These are phyloP conservation scores for Smittia aterrima DNA, from an alignment of 2,888 invertebrate genomes.

Conservation along the genomic window DNA sequence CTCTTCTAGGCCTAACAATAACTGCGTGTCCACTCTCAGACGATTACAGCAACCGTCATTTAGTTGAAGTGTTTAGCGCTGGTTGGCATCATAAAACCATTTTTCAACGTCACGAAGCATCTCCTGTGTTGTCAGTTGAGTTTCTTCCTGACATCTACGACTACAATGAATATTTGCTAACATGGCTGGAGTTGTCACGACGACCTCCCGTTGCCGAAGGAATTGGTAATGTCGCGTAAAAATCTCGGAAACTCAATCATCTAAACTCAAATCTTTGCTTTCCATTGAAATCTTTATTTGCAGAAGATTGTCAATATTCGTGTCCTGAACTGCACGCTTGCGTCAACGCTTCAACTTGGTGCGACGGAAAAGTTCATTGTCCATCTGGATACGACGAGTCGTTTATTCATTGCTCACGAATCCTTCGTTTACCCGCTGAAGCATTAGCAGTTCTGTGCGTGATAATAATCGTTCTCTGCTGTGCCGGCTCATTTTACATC, in stretches of 20 bases:
- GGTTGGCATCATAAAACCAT: conserved; percentile 70
- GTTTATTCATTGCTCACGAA: conserved; percentile 73
- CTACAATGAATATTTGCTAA: conserved; percentile 60
- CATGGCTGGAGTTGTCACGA: conserved; percentile 78
- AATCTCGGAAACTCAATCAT: background rate
- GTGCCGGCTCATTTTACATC: conserved; percentile 55
- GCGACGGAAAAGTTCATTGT: conserved; percentile 74
- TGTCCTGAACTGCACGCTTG: conserved; percentile 80
- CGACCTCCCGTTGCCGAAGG: conserved; percentile 50
- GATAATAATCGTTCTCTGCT: conserved; percentile 53
- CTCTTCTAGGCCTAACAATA: conserved; percentile 56
- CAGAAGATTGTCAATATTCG: conserved; percentile 71
- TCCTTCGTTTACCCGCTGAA: conserved; percentile 73
- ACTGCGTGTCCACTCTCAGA: conserved; percentile 59
- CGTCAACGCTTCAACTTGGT: conserved; percentile 76
- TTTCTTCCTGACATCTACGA: conserved; percentile 72
- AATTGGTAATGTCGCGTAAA: conserved; percentile 18
- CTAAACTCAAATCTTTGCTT: background rate
- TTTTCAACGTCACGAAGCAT: conserved; percentile 59
- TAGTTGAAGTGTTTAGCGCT: conserved; percentile 80
- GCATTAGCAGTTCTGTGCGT: conserved; percentile 63
- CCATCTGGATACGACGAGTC: conserved; percentile 76
- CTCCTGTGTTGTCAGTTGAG: conserved; percentile 72
- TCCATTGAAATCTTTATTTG: conserved; percentile 48
- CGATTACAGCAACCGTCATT: conserved; percentile 59